A percentile compares a stretch with the other conserved stretches of the same genome.
These are phyloP conservation scores for Drosophila serrata DNA, from an alignment of 1,140 invertebrate genomes.

Conservation along the genomic window DNA sequence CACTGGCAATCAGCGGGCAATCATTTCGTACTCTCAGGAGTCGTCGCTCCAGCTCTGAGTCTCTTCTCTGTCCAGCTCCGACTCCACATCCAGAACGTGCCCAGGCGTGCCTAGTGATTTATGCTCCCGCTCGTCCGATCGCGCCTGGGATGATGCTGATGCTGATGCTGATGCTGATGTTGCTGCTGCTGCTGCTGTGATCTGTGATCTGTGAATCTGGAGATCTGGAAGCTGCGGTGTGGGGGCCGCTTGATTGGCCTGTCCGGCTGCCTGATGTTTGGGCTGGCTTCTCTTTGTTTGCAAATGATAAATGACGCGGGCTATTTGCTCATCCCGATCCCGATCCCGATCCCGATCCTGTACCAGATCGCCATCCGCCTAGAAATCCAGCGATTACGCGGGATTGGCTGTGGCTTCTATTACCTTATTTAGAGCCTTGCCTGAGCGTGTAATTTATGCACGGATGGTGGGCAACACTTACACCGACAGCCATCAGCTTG, in stretches of 20 bases:
- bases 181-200: conserved; percentile 11
- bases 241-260: conserved; percentile 75
- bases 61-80: conserved; percentile 1
- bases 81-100: conserved; percentile 45
- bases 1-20: conserved; percentile 82
- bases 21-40: conserved; percentile 73
- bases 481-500: conserved; percentile 41
- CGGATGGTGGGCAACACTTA: conserved; percentile 60
- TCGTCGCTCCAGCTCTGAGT: conserved; percentile 42
- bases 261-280: conserved; percentile 57
- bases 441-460: conserved; percentile 71
- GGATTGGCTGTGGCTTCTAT: conserved; percentile 53
- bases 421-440: conserved; percentile 57
- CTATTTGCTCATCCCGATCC: conserved; percentile 60
- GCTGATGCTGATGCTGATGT: not conserved
- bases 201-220: conserved; percentile 22
- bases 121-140: conserved; percentile 61
- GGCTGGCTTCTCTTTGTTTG: conserved; percentile 81
- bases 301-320: conserved; percentile 81
- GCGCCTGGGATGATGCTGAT: conserved; percentile 13
- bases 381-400: conserved; percentile 70
- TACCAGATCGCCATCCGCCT: conserved; percentile 31
- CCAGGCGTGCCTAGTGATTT: conserved; percentile 76
- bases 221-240: conserved; percentile 28
- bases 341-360: not conserved